Base-by-base conservation (phyloP, 2,888 invertebrate species). In the Andrena bucephala region DNA sequence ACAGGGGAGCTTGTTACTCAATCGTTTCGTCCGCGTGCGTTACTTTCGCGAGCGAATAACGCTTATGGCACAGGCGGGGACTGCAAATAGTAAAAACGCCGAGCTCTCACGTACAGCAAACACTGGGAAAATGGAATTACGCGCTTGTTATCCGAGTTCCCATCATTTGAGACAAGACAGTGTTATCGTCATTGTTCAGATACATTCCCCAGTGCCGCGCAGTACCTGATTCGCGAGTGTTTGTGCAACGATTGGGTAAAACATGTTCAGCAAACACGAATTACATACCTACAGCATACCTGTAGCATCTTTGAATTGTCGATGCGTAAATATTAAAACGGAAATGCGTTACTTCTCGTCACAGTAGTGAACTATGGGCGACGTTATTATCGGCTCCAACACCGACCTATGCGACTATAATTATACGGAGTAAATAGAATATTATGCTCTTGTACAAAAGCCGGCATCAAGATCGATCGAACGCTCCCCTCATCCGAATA, bases 51-150 rank as follows among this genome's bases (percentile, higher is more conserved):
- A 13, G 7, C 50, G 33, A 20, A 36, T 60, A 33, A 67, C 50
- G 24, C 60, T 10, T 20, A 4, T 10, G 50, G 57, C 20, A 33
- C 50, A 33, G 20, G 10, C 63, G 20, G 42, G 20, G 29, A 50
- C 33, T 62, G 57, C 59, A 33, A 67, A 73, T 77, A 75, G 80
- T 81, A 79, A 80, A 85, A 84, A 74, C 59, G n/a, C 8, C 33
- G 0, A 13, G 16, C 24, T 24, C 42, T 80, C 73, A 73, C 68
- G 71, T 71, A 77, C 54, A 7, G 66, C 60, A 80, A 85, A 86
- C 36, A 86, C 16, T 20, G 31, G 36, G 29, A 59, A 42, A 70
- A 83, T 74, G 66, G 54, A 86, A 80, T 83, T 72, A 67, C 36
- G 7, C 16, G 59, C 27, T 67, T 27, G 60, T 36, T 36, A 33